phyloP scores from a whole-genome alignment of 2,888 invertebrate genomes.

The Erpobdella octoculata region DNA sequence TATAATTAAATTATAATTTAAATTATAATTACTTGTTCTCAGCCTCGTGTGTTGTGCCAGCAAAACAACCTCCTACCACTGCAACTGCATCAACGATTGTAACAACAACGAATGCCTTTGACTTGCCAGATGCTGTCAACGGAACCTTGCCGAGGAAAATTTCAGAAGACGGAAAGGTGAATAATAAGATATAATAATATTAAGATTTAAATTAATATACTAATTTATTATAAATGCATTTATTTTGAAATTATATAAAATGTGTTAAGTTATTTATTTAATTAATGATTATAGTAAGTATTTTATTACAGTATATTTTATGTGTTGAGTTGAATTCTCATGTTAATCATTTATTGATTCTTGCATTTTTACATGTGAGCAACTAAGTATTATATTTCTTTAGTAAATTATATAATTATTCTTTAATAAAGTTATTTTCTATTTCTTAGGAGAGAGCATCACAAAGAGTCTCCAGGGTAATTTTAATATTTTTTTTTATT shows the following conservation, averaged over 20 bases:
- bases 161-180: conserved; percentile 4
- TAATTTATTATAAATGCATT: too few relatives aligned
- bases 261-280: too few relatives aligned
- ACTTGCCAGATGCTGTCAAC: neutral
- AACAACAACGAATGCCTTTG: neutral
- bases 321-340: too few relatives aligned
- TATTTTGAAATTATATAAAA: too few relatives aligned
- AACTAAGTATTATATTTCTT: too few relatives aligned
- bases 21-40: neutral
- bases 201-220: too few relatives aligned
- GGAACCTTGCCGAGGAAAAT: neutral
- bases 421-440: neutral
- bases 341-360: too few relatives aligned
- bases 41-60: neutral
- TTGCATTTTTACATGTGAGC: too few relatives aligned
- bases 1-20: neutral
- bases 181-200: too few relatives aligned
- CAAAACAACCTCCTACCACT: too few relatives aligned
- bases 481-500: neutral
- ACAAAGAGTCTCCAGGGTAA: neutral
- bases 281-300: too few relatives aligned
- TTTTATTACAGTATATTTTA: too few relatives aligned
- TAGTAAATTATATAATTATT: neutral
- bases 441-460: neutral
- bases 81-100: neutral